Evolutionary conservation across 2,888 invertebrate genomes (phyloP).

Genomic region (Homarus gammarus): DNA sequence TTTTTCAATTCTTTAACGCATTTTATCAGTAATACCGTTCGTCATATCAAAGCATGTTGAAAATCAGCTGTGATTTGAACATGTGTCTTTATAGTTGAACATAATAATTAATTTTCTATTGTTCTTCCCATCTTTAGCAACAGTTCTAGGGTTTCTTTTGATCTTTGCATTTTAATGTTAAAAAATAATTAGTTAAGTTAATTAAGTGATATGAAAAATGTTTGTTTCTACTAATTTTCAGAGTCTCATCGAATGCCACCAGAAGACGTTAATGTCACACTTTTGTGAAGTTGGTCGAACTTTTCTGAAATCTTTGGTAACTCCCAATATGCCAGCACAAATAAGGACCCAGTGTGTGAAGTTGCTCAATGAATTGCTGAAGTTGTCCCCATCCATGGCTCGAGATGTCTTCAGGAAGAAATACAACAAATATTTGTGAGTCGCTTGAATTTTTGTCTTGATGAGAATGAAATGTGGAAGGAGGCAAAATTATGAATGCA

Average conservation of each 20-base stretch:
- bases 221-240: not conserved
- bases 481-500: no score
- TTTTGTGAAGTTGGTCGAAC: not conserved
- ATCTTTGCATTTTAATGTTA: no score
- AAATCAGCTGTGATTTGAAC: not conserved
- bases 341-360: not conserved
- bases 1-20: no score
- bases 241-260: not conserved
- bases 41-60: no score
- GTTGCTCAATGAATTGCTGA: conserved; percentile 38
- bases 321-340: not conserved
- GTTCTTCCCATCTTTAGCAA: no score
- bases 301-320: not conserved
- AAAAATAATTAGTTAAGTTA: not conserved
- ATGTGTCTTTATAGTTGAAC: no score
- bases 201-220: not conserved
- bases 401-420: conserved; percentile 9
- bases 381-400: not conserved
- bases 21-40: no score
- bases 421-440: conserved; percentile 15
- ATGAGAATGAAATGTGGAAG: no score
- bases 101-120: no score
- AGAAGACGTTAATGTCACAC: not conserved
- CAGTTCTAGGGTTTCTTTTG: no score
- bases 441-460: no score